These are phyloP conservation scores for Prinia subflava DNA, from an alignment of 2,113 vertebrate species.

Conservation along the genomic window DNA sequence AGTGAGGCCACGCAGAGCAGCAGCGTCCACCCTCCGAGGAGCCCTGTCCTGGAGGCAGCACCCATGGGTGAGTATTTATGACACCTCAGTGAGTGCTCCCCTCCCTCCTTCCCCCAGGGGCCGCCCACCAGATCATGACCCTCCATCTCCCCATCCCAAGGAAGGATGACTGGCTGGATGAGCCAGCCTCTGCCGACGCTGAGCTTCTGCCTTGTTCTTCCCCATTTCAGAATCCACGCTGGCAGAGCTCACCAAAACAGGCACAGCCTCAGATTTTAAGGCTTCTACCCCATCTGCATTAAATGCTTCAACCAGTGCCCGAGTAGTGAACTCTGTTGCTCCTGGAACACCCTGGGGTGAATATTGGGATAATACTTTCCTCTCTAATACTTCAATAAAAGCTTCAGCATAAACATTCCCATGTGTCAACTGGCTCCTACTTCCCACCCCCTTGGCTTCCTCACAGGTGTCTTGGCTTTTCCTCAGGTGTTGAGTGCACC, in stretches of 20 bases:
- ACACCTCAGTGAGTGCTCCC: not conserved
- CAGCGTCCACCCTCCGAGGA: rapidly evolving
- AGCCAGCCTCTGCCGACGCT: not conserved
- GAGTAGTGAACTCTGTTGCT: rapidly evolving
- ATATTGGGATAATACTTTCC: rapidly evolving
- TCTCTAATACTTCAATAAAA: not conserved
- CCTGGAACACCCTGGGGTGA: not conserved
- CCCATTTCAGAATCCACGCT: not conserved
- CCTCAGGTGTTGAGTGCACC: not conserved
- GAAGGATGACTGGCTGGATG: not conserved
- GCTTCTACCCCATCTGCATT: not conserved
- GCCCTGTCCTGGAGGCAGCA: not conserved
- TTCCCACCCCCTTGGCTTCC: not conserved
- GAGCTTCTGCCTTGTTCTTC: rapidly evolving
- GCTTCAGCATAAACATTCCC: not conserved
- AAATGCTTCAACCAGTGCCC: rapidly evolving
- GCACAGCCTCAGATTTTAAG: not conserved
- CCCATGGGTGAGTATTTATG: conserved; percentile 24
- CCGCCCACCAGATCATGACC: not conserved
- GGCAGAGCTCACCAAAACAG: not conserved
- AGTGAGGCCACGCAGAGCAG: not conserved
- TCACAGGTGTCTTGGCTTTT: not conserved
- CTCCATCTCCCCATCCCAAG: not conserved
- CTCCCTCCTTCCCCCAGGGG: not conserved
- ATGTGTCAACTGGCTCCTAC: not conserved